Evolutionary conservation across 2,113 vertebrate species (phyloP).

Genomic region (Crotalus horridus): DNA sequence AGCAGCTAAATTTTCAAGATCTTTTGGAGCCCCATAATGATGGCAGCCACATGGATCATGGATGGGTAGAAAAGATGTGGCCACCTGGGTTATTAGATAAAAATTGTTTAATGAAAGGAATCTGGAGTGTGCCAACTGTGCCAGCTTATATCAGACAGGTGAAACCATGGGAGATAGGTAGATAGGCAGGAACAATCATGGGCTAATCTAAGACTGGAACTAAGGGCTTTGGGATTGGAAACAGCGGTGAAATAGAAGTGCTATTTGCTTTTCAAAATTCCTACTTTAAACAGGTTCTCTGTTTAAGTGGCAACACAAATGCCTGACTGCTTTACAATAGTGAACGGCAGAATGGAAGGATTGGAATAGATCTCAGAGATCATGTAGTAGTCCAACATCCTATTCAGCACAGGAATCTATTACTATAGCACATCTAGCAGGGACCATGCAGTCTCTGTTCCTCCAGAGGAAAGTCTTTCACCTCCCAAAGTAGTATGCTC

Average conservation of each 20-base stretch:
- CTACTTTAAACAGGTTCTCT: background rate
- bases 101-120: background rate
- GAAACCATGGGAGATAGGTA: too few relatives aligned
- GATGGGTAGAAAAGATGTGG: too few relatives aligned
- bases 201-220: background rate
- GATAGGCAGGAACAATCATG: background rate
- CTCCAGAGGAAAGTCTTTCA: background rate
- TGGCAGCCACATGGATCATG: background rate
- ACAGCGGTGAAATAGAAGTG: background rate
- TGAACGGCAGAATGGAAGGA: background rate
- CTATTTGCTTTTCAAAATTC: background rate
- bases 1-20: background rate
- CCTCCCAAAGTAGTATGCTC: background rate
- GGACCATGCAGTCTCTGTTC: background rate
- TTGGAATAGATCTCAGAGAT: background rate
- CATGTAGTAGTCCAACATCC: background rate
- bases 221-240: background rate
- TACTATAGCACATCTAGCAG: background rate
- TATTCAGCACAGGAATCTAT: too few relatives aligned
- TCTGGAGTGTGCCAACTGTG: background rate
- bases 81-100: background rate
- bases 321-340: background rate
- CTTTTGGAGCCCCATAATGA: background rate
- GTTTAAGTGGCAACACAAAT: background rate
- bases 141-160: too few relatives aligned